These are phyloP conservation scores for Eptesicus fuscus DNA, from an alignment of 2,113 vertebrate genomes.

Conservation along the genomic window DNA sequence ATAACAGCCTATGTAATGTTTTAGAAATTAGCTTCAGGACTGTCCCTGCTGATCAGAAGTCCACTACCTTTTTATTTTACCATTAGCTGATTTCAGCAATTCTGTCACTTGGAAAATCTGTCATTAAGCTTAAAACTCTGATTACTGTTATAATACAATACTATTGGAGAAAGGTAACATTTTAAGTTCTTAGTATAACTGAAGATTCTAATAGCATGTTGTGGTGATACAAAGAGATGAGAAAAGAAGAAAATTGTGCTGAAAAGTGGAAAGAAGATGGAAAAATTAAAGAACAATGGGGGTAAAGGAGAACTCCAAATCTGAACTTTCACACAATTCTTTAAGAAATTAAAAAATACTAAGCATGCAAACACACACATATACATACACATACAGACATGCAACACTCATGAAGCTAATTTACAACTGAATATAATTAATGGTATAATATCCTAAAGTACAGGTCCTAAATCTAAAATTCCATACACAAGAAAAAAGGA, in stretches of 20 bases:
- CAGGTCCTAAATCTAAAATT: neutral
- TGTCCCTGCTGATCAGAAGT: neutral
- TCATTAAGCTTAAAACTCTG: neutral
- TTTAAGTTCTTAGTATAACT: neutral
- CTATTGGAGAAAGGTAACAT: neutral
- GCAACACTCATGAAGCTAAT: neutral
- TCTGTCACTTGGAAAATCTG: slow-evolving; percentile 6
- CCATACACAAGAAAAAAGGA: neutral
- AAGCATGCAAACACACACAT: neutral
- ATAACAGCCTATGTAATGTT: neutral
- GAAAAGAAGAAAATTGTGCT: neutral
- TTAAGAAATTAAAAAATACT: neutral
- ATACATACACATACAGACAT: neutral
- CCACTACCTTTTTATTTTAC: neutral
- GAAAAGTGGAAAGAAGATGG: neutral
- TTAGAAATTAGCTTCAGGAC: neutral
- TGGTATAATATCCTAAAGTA: neutral
- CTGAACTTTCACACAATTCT: neutral
- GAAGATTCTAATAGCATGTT: neutral
- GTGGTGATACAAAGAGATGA: neutral
- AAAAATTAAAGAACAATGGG: neutral
- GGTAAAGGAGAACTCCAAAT: neutral
- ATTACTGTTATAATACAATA: slow-evolving; percentile 8
- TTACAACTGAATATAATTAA: neutral
- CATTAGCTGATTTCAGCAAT: neutral